phyloP scores from a whole-genome alignment of 1,140 invertebrate genomes.

The Parasteatoda tepidariorum region DNA sequence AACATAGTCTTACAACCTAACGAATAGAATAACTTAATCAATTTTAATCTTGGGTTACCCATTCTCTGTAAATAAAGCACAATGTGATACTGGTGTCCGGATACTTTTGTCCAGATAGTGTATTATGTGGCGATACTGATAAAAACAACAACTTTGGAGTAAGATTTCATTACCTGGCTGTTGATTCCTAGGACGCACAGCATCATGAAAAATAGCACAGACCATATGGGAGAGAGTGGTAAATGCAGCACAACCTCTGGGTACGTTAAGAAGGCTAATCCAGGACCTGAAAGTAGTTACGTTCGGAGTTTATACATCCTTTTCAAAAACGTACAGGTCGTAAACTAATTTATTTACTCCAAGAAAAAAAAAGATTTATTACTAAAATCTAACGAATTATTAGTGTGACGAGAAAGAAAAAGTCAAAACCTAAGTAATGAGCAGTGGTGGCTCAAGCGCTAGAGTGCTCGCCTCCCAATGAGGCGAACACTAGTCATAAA shows the following conservation, averaged over 20 bases:
- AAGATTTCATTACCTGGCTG: constrained; percentile 78
- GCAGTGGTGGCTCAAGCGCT: no score
- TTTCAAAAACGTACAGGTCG: neutral
- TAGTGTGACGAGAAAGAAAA: no score
- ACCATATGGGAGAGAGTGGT: constrained; percentile 86
- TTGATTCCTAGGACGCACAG: constrained; percentile 88
- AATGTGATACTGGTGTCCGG: neutral
- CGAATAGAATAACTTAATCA: neutral
- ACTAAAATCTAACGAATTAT: no score
- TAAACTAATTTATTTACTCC: no score
- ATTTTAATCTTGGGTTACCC: neutral
- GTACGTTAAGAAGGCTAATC: constrained; percentile 89
- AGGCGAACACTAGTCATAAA: no score
- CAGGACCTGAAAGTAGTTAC: constrained; percentile 78
- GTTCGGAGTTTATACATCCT: neutral
- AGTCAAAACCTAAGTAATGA: no score
- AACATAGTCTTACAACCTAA: neutral
- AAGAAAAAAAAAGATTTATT: no score
- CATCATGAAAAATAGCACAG: constrained; percentile 91
- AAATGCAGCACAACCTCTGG: constrained; percentile 90
- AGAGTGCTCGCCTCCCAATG: no score
- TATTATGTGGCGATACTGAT: no score
- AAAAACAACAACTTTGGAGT: neutral
- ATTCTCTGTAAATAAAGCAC: neutral
- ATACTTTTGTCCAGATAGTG: no score